Conservation (phyloP, 2,888 invertebrate genomes). For the Graphium colonna region DNA sequence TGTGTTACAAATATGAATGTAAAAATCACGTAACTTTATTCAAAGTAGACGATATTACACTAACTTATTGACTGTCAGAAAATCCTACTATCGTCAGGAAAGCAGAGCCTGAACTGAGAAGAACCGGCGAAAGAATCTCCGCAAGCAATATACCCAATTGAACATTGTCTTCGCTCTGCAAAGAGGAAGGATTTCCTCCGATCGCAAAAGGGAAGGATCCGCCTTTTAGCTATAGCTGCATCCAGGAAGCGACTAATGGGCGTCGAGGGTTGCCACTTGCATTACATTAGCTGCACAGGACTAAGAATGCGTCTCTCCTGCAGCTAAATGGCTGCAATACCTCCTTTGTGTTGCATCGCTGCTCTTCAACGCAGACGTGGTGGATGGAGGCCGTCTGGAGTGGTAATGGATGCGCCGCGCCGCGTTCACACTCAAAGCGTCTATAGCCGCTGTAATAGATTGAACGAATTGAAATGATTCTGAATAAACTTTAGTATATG, state of each 20-base stretch:
- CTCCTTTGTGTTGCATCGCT: conserved; percentile 1
- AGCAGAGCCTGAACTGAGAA: too few species aligned
- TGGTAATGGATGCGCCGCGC: too few species aligned
- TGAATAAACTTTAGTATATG: too few species aligned
- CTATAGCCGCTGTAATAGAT: too few species aligned
- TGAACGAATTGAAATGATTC: too few species aligned
- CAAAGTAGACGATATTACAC: too few species aligned
- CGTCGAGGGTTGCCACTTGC: conserved; percentile 11
- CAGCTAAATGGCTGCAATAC: conserved; percentile 2
- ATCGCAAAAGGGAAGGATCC: neutral
- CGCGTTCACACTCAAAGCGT: too few species aligned
- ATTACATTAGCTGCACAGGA: conserved; percentile 6
- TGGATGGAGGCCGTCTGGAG: neutral
- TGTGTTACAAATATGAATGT: too few species aligned
- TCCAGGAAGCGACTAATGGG: neutral
- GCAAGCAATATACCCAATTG: neutral
- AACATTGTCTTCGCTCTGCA: neutral
- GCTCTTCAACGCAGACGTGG: neutral
- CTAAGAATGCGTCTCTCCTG: neutral
- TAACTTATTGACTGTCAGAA: too few species aligned
- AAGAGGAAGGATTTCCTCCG: neutral
- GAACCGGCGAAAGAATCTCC: too few species aligned
- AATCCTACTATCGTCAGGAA: too few species aligned
- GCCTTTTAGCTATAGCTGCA: neutral
- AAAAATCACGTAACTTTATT: too few species aligned